phyloP scores from a whole-genome alignment of 1,140 invertebrate species.

The Papilio xuthus region DNA sequence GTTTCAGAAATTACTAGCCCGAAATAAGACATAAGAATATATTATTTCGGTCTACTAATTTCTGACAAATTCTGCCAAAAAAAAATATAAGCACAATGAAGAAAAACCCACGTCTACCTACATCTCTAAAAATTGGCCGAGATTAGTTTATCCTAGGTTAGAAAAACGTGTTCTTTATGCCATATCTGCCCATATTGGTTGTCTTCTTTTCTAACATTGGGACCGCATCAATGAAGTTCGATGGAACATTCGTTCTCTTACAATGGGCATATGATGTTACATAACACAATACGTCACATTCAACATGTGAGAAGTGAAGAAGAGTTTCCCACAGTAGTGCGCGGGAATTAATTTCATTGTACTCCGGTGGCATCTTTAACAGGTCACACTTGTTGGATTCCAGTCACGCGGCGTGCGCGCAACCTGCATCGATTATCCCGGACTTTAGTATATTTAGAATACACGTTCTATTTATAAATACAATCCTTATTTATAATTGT shows the following conservation, averaged over 20 bases:
- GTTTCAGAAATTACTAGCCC: not conserved
- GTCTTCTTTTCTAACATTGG: not conserved
- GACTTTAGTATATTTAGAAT: constrained; percentile 35
- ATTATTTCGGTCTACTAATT: not conserved
- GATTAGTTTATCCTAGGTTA: too few relatives aligned
- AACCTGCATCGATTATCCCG: constrained; percentile 66
- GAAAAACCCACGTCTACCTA: not conserved
- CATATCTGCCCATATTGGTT: not conserved
- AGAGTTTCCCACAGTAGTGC: constrained; percentile 17
- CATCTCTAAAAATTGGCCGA: not conserved
- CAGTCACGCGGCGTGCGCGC: constrained; percentile 63
- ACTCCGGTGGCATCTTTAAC: constrained; percentile 62
- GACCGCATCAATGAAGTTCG: not conserved
- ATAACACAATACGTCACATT: constrained; percentile 17
- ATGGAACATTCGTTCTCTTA: not conserved
- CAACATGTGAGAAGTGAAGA: constrained; percentile 9
- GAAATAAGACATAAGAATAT: not conserved
- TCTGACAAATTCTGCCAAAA: not conserved
- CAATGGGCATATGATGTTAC: constrained; percentile 15
- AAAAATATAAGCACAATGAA: not conserved
- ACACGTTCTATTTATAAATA: constrained; percentile 24
- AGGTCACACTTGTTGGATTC: constrained; percentile 66
- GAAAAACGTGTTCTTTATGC: not conserved
- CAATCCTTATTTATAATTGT: constrained; percentile 34
- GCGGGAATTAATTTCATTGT: constrained; percentile 40